Conservation (phyloP, 2,113 vertebrate genomes). For the Pelvicachromis taeniatus region DNA sequence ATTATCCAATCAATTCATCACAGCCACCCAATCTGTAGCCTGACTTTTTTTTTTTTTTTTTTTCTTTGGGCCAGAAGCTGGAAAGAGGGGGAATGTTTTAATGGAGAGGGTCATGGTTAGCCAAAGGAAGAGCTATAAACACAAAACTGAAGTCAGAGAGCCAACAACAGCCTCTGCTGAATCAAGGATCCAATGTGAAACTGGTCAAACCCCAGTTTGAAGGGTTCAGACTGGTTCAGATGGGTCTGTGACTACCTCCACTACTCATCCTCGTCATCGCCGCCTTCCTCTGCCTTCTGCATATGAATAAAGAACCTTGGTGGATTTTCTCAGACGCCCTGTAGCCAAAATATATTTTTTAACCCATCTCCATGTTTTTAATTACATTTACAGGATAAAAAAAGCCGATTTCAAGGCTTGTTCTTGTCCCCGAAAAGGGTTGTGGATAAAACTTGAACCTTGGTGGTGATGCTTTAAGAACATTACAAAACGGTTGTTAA, state of each 20-base stretch:
- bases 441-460: background rate
- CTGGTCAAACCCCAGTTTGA: background rate
- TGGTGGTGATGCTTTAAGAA: background rate
- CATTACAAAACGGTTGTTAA: background rate
- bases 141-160: background rate
- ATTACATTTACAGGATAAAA: background rate
- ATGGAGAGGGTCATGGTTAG: slow-evolving; percentile 3
- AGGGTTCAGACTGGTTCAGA: background rate
- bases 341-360: background rate
- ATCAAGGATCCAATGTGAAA: background rate
- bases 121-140: background rate
- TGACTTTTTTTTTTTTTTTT: background rate
- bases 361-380: background rate
- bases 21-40: background rate
- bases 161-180: background rate
- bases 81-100: background rate
- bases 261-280: background rate
- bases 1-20: slow-evolving; percentile 70
- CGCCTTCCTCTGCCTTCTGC: rapidly evolving
- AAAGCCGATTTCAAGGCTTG: background rate
- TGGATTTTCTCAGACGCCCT: background rate
- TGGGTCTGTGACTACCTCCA: background rate
- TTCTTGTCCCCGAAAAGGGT: background rate
- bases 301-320: background rate
- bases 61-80: background rate